Evolutionary conservation across 2,888 invertebrate species (phyloP).

Genomic region (Acrobasis repandana): DNA sequence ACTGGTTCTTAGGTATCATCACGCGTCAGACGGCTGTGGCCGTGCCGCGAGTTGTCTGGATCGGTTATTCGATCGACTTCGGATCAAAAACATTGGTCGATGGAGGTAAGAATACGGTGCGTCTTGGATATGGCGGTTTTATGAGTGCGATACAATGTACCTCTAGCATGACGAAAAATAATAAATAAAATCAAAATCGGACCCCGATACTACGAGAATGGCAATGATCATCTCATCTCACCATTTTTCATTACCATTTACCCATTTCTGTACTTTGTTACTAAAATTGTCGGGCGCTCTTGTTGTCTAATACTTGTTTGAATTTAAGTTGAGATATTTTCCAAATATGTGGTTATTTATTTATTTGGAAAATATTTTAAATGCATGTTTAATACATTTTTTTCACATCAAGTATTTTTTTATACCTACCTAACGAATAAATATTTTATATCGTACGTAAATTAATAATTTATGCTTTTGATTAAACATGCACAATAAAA

Average conservation of each 20-base stretch:
- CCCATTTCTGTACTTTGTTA: conserved; percentile 7
- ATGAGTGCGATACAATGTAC: conserved; percentile 9
- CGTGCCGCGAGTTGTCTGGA: conserved; percentile 73
- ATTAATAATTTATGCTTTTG: not conserved
- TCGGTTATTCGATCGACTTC: conserved; percentile 74
- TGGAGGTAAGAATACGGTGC: conserved; percentile 68
- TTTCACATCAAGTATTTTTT: too few species aligned
- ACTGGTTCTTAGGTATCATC: conserved; percentile 77
- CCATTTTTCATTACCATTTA: conserved; percentile 29
- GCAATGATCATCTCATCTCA: conserved; percentile 32
- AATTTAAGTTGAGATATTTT: not conserved
- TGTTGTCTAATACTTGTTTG: conserved; percentile 1
- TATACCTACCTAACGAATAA: too few species aligned
- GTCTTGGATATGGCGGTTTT: conserved; percentile 25
- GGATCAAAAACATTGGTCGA: conserved; percentile 78
- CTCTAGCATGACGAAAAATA: conserved; percentile 12
- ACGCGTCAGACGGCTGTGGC: conserved; percentile 74
- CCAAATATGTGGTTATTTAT: not conserved
- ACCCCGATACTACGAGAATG: not conserved
- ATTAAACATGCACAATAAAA: too few species aligned
- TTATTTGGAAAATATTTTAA: not conserved
- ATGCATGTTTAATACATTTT: not conserved
- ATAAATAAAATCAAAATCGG: not conserved
- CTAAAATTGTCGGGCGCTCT: conserved; percentile 10
- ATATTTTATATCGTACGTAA: too few species aligned